A percentile compares a stretch with the other conserved stretches of the same genome.
phyloP scores from a whole-genome alignment of 2,113 vertebrate species.

The Spheniscus mendiculus region DNA sequence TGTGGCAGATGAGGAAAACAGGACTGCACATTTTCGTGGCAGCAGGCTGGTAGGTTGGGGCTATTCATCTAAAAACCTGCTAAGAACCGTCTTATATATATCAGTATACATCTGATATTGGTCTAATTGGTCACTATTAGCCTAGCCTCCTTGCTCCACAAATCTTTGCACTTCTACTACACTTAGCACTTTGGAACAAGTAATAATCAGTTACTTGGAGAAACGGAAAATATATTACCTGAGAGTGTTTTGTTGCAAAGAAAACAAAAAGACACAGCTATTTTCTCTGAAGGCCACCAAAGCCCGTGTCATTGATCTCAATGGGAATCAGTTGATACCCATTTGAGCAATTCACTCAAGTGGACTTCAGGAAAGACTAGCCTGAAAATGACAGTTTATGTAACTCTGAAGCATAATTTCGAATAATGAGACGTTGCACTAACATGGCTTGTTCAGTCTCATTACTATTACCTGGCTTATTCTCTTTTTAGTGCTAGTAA shows the following conservation, averaged over 20 bases:
- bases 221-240: background rate
- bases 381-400: background rate
- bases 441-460: background rate
- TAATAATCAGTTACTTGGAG: background rate
- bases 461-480: background rate
- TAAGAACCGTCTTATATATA: background rate
- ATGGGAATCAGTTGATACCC: background rate
- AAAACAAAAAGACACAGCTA: background rate
- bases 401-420: background rate
- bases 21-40: background rate
- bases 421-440: background rate
- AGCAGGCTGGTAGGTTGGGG: background rate
- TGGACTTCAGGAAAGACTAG: background rate
- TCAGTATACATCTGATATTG: background rate
- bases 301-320: background rate
- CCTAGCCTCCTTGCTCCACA: background rate
- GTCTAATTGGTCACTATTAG: background rate
- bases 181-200: background rate
- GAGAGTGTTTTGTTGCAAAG: background rate
- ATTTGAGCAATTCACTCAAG: background rate
- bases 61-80: background rate
- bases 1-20: background rate
- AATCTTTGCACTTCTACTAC: background rate
- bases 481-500: background rate
- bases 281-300: background rate